Evolutionary conservation across 2,888 invertebrate genomes (phyloP), one percentile per base, ranked within the genome.

Genomic region (Empis livida): DNA sequence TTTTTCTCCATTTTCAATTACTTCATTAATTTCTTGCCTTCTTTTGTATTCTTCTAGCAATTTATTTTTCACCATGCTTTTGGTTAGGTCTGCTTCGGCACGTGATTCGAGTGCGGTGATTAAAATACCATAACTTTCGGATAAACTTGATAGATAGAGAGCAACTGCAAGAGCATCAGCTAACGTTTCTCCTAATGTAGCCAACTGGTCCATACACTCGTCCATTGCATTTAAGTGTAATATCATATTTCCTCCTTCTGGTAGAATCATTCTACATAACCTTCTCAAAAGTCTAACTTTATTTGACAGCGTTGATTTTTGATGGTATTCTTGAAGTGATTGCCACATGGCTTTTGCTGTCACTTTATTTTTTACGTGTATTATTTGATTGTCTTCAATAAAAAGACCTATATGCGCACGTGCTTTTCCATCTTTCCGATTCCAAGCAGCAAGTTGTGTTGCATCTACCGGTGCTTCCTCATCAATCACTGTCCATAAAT

Each of bases 11-110:
- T 31, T 27, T 43, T 17, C 14, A 10, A 17, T 42, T 40, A 27
- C 16, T 39, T 32, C 23, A 44, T 45, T 23, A 14, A 31, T 47
- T 42, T 51, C 45, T 17, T 47, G 39, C 17, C 46, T 39, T 31
- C 46, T 15, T 42, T 47, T 42, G 40, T 46, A 49, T 23, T 50
- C 50, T 10, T 46, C 50, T 11, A 51, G 46, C 2, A 51, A 16
- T 32, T 39, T 48, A 30, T 51, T 45, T 44, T 50, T 45, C 38
- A 49, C 49, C 30, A 53, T 49, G 14, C 47, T 46, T 45, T 47
- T 51, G 30, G 48, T 51, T n/a, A 14, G 37, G 17, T 43, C 31
- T 1, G 23, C 30, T 38, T 43, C 39, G 14, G 32, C 10, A 27
- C 40, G 47, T 32, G 43, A 30, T 39, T 43, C 47, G 11, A 47